Percentiles rank a stretch among this genome's conserved stretches.
Evolutionary conservation across 2,888 invertebrate species (phyloP).

Genomic region (Listrodromus nycthemerus): DNA sequence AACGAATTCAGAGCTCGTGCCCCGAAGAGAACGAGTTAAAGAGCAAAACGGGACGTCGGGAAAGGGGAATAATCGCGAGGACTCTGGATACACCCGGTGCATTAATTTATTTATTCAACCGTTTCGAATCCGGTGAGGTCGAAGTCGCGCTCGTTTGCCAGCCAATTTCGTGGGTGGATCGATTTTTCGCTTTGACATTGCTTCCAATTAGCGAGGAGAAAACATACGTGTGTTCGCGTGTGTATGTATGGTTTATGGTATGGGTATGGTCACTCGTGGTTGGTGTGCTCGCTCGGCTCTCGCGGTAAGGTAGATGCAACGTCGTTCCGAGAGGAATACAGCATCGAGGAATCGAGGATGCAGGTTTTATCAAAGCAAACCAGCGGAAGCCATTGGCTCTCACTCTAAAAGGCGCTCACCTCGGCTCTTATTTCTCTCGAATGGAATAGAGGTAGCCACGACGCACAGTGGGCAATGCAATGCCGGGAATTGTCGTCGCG

Average conservation of each 20-base stretch:
- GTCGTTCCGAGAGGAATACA: conserved; percentile 30
- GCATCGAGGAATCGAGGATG: conserved; percentile 46
- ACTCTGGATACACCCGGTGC: conserved; percentile 63
- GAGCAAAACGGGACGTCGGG: conserved; percentile 7
- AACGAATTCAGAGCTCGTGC: conserved; percentile 54
- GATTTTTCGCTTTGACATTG: conserved; percentile 68
- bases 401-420: conserved; percentile 50
- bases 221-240: conserved; percentile 43
- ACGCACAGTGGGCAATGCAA: conserved; percentile 29
- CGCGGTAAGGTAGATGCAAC: neutral
- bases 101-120: conserved; percentile 67
- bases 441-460: conserved; percentile 23
- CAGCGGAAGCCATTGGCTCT: conserved; percentile 61
- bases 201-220: conserved; percentile 67
- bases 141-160: conserved; percentile 65
- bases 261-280: neutral
- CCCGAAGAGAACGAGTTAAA: conserved; percentile 40
- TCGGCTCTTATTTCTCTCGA: conserved; percentile 61
- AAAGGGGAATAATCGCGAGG: conserved; percentile 13
- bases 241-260: conserved; percentile 7
- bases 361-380: conserved; percentile 56
- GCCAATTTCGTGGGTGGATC: conserved; percentile 68
- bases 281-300: no score
- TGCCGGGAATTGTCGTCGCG: conserved; percentile 63
- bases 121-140: conserved; percentile 52